These are phyloP conservation scores for Brachypteracias leptosomus DNA, from an alignment of 2,113 vertebrate genomes.

Conservation along the genomic window DNA sequence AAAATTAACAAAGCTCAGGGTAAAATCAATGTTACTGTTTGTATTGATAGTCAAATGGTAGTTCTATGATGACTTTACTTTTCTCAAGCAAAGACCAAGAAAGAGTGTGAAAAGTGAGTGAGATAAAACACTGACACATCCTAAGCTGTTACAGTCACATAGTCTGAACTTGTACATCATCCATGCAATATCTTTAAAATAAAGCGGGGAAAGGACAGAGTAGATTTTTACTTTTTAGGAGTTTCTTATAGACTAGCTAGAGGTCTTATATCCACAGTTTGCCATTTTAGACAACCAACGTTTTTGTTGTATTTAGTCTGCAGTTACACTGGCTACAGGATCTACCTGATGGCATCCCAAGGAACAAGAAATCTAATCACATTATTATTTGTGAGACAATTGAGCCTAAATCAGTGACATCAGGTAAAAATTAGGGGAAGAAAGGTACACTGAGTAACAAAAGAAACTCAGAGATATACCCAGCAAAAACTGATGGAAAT, in stretches of 20 bases:
- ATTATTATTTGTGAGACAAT: not conserved
- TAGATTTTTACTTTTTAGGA: not conserved
- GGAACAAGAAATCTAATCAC: not conserved
- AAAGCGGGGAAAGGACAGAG: not conserved
- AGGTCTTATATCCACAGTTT: not conserved
- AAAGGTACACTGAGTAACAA: not conserved
- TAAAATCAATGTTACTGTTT: not conserved
- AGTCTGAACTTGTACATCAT: not conserved
- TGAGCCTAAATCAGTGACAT: not conserved
- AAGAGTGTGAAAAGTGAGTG: not conserved
- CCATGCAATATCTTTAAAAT: not conserved
- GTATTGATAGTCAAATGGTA: not conserved
- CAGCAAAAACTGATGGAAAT: not conserved
- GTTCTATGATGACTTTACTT: not conserved
- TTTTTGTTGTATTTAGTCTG: not conserved
- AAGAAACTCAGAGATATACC: not conserved
- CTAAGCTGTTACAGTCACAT: not conserved
- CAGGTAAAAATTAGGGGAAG: not conserved
- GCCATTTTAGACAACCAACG: not conserved
- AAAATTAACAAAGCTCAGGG: not conserved
- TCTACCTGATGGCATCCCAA: not conserved
- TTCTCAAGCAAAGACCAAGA: not conserved
- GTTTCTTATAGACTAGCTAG: not conserved
- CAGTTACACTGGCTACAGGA: not conserved
- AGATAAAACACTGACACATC: not conserved